Percentiles rank a stretch among this genome's conserved stretches.
Conservation (phyloP, 2,797 vertebrate species). For the Phylloscopus collybita region DNA sequence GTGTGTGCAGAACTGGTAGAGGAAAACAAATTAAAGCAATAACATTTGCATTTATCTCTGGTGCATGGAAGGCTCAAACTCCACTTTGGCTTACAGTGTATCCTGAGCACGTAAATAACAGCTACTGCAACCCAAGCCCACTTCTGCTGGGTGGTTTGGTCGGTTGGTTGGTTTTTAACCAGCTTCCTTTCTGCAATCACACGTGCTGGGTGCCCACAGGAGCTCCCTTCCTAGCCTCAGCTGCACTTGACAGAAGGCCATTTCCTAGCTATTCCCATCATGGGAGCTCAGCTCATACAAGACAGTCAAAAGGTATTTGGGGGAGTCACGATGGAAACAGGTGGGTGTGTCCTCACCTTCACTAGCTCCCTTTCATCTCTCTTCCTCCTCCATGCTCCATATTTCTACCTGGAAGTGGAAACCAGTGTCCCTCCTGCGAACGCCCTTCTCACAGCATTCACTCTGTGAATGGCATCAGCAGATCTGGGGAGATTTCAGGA, state of each 20-base stretch:
- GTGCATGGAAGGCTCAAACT: not conserved
- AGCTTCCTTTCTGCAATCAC: not conserved
- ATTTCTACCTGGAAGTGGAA: not conserved
- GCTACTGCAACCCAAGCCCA: not conserved
- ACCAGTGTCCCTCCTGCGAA: not conserved
- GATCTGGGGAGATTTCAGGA: not conserved
- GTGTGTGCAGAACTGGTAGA: not conserved
- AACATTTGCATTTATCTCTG: constrained; percentile 7
- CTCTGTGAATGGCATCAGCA: not conserved
- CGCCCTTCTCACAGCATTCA: not conserved
- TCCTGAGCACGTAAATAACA: not conserved
- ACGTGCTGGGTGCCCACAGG: not conserved
- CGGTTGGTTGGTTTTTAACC: not conserved
- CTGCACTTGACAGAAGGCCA: not conserved
- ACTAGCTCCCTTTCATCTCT: not conserved
- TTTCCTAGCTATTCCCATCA: not conserved
- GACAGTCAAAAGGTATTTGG: not conserved
- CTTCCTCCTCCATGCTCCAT: not conserved
- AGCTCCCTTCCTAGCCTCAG: not conserved
- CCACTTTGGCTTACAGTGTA: not conserved
- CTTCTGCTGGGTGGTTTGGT: not conserved
- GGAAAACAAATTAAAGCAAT: not conserved
- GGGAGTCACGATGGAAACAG: not conserved
- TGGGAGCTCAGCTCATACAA: not conserved
- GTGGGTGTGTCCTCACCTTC: not conserved